Evolutionary conservation across 2,797 vertebrate genomes (phyloP).

Genomic region (Antennarius maculatus): DNA sequence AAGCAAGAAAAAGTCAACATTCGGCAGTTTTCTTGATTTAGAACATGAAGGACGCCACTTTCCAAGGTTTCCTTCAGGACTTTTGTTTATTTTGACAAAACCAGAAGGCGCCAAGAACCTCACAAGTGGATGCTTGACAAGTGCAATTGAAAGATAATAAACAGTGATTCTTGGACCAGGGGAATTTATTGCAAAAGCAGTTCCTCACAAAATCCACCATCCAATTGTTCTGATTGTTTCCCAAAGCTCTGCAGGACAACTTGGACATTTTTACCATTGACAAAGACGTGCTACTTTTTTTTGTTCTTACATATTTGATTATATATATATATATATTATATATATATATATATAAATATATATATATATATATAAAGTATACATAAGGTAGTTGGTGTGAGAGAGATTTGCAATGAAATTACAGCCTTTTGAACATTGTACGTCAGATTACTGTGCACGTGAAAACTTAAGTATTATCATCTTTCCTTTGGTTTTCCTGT

Average conservation of each 20-base stretch:
- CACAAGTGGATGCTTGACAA: constrained; percentile 59
- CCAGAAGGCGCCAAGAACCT: constrained; percentile 39
- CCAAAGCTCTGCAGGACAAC: neutral
- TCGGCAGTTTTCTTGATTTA: constrained; percentile 35
- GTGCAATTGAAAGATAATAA: constrained; percentile 56
- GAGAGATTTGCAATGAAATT: neutral
- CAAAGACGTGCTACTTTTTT: neutral
- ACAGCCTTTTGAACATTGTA: neutral
- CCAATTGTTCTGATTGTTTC: constrained; percentile 10
- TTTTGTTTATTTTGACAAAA: constrained; percentile 62
- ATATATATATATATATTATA: too few species aligned
- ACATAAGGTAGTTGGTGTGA: too few species aligned
- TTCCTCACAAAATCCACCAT: neutral
- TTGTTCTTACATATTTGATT: too few species aligned
- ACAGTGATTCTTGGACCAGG: constrained; percentile 27
- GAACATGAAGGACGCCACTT: constrained; percentile 29
- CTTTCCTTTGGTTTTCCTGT: constrained; percentile 31
- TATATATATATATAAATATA: too few species aligned
- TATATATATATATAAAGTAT: too few species aligned
- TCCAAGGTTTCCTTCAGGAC: constrained; percentile 40
- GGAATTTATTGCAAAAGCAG: constrained; percentile 23
- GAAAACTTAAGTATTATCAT: neutral
- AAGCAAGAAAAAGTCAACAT: constrained; percentile 14
- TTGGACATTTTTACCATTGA: neutral
- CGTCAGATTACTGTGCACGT: neutral